A percentile compares a stretch with the other conserved stretches of the same genome.
Conservation (phyloP, 2,797 vertebrate genomes). For the Odontamblyopus rebecca region DNA sequence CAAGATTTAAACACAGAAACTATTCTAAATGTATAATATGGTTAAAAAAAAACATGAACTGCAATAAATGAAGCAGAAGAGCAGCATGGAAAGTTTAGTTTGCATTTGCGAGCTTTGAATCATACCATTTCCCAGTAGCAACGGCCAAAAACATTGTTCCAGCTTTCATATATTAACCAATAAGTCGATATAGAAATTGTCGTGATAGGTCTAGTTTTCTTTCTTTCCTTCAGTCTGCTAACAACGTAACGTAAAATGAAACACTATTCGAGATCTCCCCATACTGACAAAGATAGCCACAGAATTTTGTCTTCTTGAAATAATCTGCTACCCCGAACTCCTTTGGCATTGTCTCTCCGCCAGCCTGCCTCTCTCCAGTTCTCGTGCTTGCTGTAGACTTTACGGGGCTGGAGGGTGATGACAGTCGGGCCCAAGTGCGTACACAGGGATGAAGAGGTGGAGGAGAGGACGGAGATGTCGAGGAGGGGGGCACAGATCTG, state of each 20-base stretch:
- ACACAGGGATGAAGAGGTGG: slow-evolving; percentile 40
- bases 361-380: slow-evolving; percentile 24
- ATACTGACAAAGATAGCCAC: slow-evolving; percentile 50
- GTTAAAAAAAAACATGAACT: no score
- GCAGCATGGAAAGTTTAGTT: no score
- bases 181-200: no score
- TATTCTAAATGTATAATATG: no score
- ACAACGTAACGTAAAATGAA: slow-evolving; percentile 21
- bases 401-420: slow-evolving; percentile 61
- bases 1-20: no score
- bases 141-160: no score
- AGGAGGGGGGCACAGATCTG: slow-evolving; percentile 60
- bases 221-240: no score
- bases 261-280: slow-evolving; percentile 56
- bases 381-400: slow-evolving; percentile 40
- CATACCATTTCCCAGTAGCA: no score
- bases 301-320: background rate
- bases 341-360: background rate
- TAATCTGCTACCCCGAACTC: background rate
- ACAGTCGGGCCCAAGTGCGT: slow-evolving; percentile 43
- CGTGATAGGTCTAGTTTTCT: no score
- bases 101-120: no score
- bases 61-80: no score
- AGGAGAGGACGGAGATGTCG: slow-evolving; percentile 30
- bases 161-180: no score